Percentiles rank a stretch among this genome's conserved stretches.
Conservation (phyloP, 1,140 invertebrate genomes). For the Pseudomyrmex gracilis region DNA sequence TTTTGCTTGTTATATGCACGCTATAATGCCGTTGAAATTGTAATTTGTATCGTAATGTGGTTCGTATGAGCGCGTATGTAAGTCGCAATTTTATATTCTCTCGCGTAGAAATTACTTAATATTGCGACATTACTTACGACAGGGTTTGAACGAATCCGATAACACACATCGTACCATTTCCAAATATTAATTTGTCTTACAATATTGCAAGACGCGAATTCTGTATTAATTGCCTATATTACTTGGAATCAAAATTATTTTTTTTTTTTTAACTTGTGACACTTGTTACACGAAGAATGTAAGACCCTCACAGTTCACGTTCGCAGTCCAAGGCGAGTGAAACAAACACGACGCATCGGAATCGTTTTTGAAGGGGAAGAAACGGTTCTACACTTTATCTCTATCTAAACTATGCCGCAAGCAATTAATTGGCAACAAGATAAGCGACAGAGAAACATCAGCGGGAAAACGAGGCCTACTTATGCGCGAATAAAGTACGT, state of each 20-base stretch:
- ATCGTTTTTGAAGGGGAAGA: constrained; percentile 32
- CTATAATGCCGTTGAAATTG: constrained; percentile 14
- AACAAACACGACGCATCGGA: constrained; percentile 34
- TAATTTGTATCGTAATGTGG: constrained; percentile 17
- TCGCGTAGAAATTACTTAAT: neutral
- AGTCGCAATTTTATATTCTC: neutral
- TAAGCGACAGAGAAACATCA: constrained; percentile 75
- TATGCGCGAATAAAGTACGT: constrained; percentile 46
- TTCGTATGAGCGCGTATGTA: neutral
- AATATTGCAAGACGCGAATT: too few relatives aligned
- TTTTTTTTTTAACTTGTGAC: neutral
- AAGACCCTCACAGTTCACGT: constrained; percentile 6
- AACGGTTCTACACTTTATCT: constrained; percentile 64
- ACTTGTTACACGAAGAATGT: neutral
- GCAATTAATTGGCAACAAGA: constrained; percentile 85
- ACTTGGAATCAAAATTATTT: neutral
- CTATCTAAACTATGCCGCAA: constrained; percentile 80
- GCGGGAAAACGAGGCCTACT: constrained; percentile 64
- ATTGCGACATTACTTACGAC: neutral
- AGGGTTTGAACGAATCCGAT: neutral
- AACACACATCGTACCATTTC: too few relatives aligned
- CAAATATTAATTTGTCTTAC: too few relatives aligned
- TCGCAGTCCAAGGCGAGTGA: constrained; percentile 6
- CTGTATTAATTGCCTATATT: neutral
- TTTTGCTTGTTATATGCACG: constrained; percentile 22